These are phyloP conservation scores for Xiphophorus birchmanni DNA, from an alignment of 2,797 vertebrate species.

Conservation along the genomic window DNA sequence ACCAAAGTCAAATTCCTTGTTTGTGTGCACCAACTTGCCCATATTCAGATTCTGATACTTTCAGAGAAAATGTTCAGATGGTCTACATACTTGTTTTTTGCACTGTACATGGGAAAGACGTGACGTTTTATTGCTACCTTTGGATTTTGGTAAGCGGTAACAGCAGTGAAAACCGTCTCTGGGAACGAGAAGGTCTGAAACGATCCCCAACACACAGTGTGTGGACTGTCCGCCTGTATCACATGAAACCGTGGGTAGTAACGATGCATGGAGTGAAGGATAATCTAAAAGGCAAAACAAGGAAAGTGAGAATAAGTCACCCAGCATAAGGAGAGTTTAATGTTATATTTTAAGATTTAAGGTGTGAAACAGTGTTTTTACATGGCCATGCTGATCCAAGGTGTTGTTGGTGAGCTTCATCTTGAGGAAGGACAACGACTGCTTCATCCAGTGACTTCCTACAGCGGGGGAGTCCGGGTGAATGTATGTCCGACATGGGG, in stretches of 20 bases:
- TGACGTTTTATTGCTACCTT: constrained; percentile 68
- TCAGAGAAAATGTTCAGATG: background rate
- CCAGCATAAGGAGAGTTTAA: background rate
- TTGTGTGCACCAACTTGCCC: background rate
- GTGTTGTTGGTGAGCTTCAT: constrained; percentile 94
- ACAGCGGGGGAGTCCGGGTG: constrained; percentile 90
- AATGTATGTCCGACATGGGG: constrained; percentile 85
- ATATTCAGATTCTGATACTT: background rate
- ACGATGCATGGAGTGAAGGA: constrained; percentile 93
- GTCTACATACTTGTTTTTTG: background rate
- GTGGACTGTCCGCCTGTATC: constrained; percentile 87
- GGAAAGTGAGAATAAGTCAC: background rate
- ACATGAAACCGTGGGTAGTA: constrained; percentile 91
- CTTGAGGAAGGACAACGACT: constrained; percentile 87
- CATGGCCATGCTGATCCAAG: constrained; percentile 89
- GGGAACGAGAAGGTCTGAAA: constrained; percentile 89
- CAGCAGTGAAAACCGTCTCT: constrained; percentile 88
- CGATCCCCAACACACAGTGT: constrained; percentile 85
- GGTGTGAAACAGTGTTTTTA: constrained; percentile 44
- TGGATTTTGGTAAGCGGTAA: constrained; percentile 92
- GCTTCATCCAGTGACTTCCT: constrained; percentile 93
- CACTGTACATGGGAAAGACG: background rate
- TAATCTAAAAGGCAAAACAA: constrained; percentile 74
- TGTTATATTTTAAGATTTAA: background rate
- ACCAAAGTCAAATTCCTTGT: background rate